These are phyloP conservation scores for Ernsta delagoae DNA, from an alignment of 2,888 invertebrate genomes.

Conservation along the genomic window DNA sequence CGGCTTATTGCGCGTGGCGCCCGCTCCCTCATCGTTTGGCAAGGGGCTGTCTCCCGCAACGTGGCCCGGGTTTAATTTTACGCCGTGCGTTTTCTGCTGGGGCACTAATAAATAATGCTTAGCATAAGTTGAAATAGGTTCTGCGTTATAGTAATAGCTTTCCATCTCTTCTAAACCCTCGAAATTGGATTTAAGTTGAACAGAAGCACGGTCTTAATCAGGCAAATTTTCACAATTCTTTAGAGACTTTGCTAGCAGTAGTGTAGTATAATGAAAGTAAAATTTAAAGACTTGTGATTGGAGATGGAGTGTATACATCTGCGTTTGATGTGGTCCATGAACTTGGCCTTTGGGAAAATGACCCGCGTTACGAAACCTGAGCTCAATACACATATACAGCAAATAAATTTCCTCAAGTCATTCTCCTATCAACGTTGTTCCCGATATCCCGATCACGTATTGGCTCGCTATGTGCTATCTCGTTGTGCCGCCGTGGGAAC, in stretches of 20 bases:
- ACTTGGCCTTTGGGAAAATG: not conserved
- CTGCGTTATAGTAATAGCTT: not conserved
- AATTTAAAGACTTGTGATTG: not conserved
- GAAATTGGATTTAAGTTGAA: too few relatives aligned
- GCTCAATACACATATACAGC: not conserved
- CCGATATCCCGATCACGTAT: slow-evolving; percentile 31
- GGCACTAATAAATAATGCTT: slow-evolving; percentile 19
- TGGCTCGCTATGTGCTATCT: slow-evolving; percentile 26
- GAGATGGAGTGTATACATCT: not conserved
- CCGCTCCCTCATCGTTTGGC: slow-evolving; percentile 28
- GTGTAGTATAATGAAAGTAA: too few relatives aligned
- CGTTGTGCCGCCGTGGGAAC: slow-evolving; percentile 23
- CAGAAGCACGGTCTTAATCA: too few relatives aligned
- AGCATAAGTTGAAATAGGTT: not conserved
- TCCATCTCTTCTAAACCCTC: not conserved
- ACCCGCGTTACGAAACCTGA: not conserved
- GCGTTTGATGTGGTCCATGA: not conserved
- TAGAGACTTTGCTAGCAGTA: too few relatives aligned
- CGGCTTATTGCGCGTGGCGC: too few relatives aligned
- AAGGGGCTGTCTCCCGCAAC: slow-evolving; percentile 31
- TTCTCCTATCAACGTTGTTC: slow-evolving; percentile 21
- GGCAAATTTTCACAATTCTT: too few relatives aligned
- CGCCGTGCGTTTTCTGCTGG: slow-evolving; percentile 20
- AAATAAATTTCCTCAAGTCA: not conserved
- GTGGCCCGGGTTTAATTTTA: slow-evolving; percentile 24